Base-by-base conservation (phyloP, 2,797 vertebrate species). In the Mycteria americana region DNA sequence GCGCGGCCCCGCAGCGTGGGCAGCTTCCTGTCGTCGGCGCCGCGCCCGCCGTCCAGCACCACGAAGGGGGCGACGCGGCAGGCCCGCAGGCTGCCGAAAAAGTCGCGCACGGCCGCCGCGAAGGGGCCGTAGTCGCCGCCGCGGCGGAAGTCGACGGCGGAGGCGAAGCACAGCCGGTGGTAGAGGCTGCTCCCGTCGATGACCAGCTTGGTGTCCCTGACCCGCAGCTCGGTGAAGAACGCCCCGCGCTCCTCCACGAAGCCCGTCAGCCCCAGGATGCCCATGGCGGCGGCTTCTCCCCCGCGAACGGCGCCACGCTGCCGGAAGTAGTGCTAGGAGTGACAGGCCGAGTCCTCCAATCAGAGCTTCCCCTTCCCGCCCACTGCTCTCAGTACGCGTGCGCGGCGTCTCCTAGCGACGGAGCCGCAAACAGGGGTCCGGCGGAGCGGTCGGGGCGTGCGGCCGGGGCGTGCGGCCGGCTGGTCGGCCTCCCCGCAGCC, bases 181-280 rank as follows among this genome's bases (percentile, higher is more conserved):
- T 98, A 99, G 77, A 99, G 98, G 89, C 99, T 99, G 97, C 98
- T 99, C 70, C 99, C 99, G 48, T 99, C 99, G 45, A 99, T 98
- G 28, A 99, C 96, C 76, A 99, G 94, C 51, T 97, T 98, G 70
- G 98, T 99, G 95, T 99, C 98, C 90, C 97, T 97, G 92, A 99
- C 94, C 77, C 98, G 99, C 86, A 99, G 59, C 79, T 99, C 98
- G 31, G 96, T 96, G 56, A 99, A 98, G 93, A 99, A 99, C 18
- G 95, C 73, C 10, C 97, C 96, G 57, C 99, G 98, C 80, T 98
- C 98, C 92, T 99, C 98, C 91, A 99, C 98, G 35, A 98, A 99
- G 25, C 98, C 98, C 74, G 98, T 98, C 59, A 99, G 96, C 13
- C 99, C 99, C 11, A 97, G 98, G 37, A 99, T 98, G 60, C 99